A percentile compares a stretch with the other conserved stretches of the same genome.
These are phyloP conservation scores for Hypena proboscidalis DNA, from an alignment of 2,888 invertebrate genomes.

Conservation along the genomic window DNA sequence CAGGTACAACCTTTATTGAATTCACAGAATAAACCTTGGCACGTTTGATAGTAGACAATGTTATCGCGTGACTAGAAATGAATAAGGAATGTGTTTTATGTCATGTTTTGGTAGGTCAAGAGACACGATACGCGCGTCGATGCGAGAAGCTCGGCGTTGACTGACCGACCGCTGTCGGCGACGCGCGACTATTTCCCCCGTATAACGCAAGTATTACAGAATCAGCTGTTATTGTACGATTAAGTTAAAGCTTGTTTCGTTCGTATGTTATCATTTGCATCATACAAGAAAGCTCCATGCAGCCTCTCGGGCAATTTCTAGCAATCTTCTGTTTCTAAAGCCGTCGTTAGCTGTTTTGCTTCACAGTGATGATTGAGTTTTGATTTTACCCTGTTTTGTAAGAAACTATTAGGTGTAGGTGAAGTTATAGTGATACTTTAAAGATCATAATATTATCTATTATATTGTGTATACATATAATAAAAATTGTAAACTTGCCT, in stretches of 20 bases:
- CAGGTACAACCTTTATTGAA: conserved; percentile 11
- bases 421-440: too few species aligned
- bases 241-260: conserved; percentile 17
- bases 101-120: conserved; percentile 40
- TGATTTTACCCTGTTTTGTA: background rate
- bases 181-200: conserved; percentile 23
- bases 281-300: conserved; percentile 20
- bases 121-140: conserved; percentile 35
- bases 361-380: conserved; percentile 3
- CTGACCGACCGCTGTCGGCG: conserved; percentile 26
- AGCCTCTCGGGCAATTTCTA: conserved; percentile 6
- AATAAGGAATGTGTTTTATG: conserved; percentile 36
- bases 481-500: too few species aligned
- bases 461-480: too few species aligned
- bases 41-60: conserved; percentile 11
- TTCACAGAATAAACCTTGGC: conserved; percentile 21
- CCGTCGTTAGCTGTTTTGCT: conserved; percentile 16
- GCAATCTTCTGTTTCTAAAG: conserved; percentile 16
- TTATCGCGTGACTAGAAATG: conserved; percentile 25
- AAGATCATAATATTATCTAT: too few species aligned
- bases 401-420: background rate
- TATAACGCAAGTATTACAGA: background rate
- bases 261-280: conserved; percentile 31
- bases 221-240: conserved; percentile 17
- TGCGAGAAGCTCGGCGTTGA: conserved; percentile 38